These are phyloP conservation scores for Stenurella melanura DNA, from an alignment of 2,888 invertebrate genomes.

Conservation along the genomic window DNA sequence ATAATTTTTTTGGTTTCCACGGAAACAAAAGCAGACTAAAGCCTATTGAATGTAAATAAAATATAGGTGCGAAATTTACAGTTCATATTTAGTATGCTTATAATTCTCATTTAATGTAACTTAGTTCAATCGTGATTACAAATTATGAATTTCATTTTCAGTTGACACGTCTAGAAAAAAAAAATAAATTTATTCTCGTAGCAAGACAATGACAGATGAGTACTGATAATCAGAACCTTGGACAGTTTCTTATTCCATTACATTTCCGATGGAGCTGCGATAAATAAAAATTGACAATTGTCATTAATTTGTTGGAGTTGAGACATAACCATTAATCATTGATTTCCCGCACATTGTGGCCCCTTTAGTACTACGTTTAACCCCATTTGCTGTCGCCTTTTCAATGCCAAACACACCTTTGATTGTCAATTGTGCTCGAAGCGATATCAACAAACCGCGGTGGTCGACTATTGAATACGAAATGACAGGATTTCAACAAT, in stretches of 20 bases:
- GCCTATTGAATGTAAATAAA: no score
- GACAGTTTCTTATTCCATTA: constrained; percentile 29
- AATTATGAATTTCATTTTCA: no score
- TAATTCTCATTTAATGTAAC: no score
- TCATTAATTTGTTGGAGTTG: constrained; percentile 22
- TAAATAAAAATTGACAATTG: constrained; percentile 38
- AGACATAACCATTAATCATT: constrained; percentile 26
- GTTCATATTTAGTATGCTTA: no score
- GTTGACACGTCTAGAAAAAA: background rate
- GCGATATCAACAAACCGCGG: constrained; percentile 15
- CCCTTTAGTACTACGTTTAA: constrained; percentile 31
- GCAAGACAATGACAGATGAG: constrained; percentile 27
- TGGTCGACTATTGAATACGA: constrained; percentile 15
- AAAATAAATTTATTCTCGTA: background rate
- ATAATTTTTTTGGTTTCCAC: no score
- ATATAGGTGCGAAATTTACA: no score
- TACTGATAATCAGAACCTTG: constrained; percentile 7
- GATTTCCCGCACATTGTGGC: constrained; percentile 9
- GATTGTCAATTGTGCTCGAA: constrained; percentile 38
- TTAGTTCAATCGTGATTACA: no score
- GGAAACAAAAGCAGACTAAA: no score
- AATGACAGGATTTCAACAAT: constrained; percentile 18
- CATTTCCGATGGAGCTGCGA: constrained; percentile 18
- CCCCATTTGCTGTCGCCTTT: constrained; percentile 29
- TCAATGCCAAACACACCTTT: constrained; percentile 36